A percentile compares a stretch with the other conserved stretches of the same genome.
Evolutionary conservation across 1,140 invertebrate species (phyloP).

Genomic region (Listronotus bonariensis): DNA sequence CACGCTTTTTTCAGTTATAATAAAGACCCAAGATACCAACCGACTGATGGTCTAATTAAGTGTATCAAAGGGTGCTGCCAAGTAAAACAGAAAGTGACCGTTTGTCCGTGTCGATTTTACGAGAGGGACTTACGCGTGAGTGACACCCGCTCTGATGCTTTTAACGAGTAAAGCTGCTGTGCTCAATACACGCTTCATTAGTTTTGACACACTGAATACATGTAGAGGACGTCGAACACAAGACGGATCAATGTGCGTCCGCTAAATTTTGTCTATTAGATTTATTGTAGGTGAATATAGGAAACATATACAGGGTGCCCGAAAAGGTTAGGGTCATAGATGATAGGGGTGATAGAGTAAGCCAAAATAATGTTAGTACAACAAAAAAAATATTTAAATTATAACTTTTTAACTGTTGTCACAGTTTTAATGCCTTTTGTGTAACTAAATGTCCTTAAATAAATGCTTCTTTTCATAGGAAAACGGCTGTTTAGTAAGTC

Average conservation of each 20-base stretch:
- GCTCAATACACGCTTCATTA: constrained; percentile 35
- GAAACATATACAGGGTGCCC: no score
- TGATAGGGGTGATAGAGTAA: no score
- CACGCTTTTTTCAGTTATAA: no score
- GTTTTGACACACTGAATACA: constrained; percentile 23
- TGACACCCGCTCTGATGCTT: constrained; percentile 32
- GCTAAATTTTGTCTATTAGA: constrained; percentile 28
- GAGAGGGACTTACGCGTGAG: constrained; percentile 27
- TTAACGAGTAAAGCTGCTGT: constrained; percentile 25
- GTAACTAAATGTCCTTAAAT: no score
- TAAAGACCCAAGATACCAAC: constrained; percentile 4
- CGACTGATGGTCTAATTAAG: constrained; percentile 21
- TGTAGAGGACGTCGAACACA: constrained; percentile 25
- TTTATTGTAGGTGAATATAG: constrained; percentile 18
- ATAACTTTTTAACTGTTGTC: no score
- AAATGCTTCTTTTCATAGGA: no score
- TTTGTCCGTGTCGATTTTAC: constrained; percentile 27
- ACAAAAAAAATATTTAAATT: no score
- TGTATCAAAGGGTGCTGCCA: constrained; percentile 24
- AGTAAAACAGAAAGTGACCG: constrained; percentile 24
- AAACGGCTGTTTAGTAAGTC: no score
- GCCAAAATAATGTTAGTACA: no score
- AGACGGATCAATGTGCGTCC: constrained; percentile 33
- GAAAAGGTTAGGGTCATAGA: no score
- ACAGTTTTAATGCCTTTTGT: no score